Conservation (phyloP, 1,140 invertebrate genomes). For the Argopecten irradians region DNA sequence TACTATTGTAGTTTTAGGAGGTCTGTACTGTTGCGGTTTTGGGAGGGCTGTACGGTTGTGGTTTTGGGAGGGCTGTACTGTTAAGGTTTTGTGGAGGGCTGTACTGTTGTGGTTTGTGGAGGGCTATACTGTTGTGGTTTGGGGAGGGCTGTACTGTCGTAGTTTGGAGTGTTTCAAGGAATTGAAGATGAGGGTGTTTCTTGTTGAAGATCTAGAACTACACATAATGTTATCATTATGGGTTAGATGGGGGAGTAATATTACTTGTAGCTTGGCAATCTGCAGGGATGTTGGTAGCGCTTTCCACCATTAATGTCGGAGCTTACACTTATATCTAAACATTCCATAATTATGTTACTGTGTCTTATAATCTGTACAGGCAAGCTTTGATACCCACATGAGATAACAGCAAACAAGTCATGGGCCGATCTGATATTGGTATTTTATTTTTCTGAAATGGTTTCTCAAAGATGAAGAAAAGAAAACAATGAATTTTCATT, state of each 20-base stretch:
- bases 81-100: too few relatives aligned
- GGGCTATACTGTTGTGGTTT: background rate
- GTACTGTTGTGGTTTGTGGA: background rate
- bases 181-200: background rate
- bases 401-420: too few relatives aligned
- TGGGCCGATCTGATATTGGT: too few relatives aligned
- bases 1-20: too few relatives aligned
- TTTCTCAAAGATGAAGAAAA: too few relatives aligned
- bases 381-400: too few relatives aligned
- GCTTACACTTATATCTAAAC: background rate
- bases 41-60: too few relatives aligned
- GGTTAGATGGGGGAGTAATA: background rate
- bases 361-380: background rate
- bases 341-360: constrained; percentile 6
- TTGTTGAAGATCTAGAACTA: background rate
- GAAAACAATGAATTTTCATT: too few relatives aligned
- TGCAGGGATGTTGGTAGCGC: background rate
- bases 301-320: background rate
- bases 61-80: too few relatives aligned
- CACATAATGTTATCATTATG: constrained; percentile 22
- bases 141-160: background rate
- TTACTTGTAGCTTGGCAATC: background rate
- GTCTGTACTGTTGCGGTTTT: too few relatives aligned
- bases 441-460: too few relatives aligned
- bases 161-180: background rate